Conservation (phyloP, 1,140 invertebrate species). For the Colletes gigas region DNA sequence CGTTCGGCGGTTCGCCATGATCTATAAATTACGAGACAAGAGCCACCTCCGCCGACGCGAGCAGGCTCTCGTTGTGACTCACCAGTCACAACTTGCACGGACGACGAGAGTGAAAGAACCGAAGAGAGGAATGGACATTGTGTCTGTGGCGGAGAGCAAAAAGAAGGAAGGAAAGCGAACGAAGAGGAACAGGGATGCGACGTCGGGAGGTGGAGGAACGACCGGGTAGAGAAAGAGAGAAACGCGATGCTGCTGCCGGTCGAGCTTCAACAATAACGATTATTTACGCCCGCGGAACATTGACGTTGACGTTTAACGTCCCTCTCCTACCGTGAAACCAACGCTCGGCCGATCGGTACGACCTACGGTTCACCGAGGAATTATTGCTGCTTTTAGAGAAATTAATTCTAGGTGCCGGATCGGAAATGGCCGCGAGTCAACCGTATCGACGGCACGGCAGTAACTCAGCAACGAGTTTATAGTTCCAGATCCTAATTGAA, state of each 20-base stretch:
- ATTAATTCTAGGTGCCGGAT: slow-evolving; percentile 60
- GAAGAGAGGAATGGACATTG: slow-evolving; percentile 21
- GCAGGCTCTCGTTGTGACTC: slow-evolving; percentile 60
- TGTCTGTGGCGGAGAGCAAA: neutral
- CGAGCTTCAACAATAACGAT: slow-evolving; percentile 76
- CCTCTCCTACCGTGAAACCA: slow-evolving; percentile 59
- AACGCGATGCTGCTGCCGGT: slow-evolving; percentile 42
- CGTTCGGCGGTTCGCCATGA: slow-evolving; percentile 71
- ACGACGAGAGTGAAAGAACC: slow-evolving; percentile 41
- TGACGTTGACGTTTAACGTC: slow-evolving; percentile 78
- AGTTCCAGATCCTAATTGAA: slow-evolving; percentile 29
- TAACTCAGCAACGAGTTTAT: slow-evolving; percentile 52
- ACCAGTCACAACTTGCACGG: slow-evolving; percentile 52
- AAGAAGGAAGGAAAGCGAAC: neutral
- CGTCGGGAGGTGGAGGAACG: neutral
- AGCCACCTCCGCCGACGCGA: slow-evolving; percentile 68
- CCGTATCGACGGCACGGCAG: slow-evolving; percentile 21
- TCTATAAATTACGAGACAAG: slow-evolving; percentile 78
- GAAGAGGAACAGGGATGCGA: neutral
- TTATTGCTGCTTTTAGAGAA: slow-evolving; percentile 53
- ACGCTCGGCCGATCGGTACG: slow-evolving; percentile 53
- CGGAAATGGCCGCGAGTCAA: slow-evolving; percentile 11
- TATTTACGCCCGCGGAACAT: slow-evolving; percentile 75
- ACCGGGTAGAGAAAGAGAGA: slow-evolving; percentile 12
- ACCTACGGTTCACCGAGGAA: slow-evolving; percentile 21